Base-by-base conservation (phyloP, 2,888 invertebrate genomes). In the Troides helena region DNA sequence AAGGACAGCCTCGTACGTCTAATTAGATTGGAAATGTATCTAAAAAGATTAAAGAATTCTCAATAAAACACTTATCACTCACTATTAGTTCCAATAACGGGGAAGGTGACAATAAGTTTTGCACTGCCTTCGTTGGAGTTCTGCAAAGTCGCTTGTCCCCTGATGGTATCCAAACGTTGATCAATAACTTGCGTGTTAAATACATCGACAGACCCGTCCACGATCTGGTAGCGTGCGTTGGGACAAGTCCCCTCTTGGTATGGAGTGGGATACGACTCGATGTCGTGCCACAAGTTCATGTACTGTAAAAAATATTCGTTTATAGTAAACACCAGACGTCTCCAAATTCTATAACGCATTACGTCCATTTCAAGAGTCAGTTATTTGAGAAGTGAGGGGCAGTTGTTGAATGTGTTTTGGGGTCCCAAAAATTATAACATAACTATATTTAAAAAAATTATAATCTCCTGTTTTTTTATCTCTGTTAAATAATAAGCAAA, bases 91-190 rank as follows among this genome's bases (percentile, higher is more conserved):
- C 84, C 85, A 21, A 93, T 80, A 5, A 94, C 86, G 0, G 94
- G 94, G 78, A 95, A 95, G 2, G 85, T 86, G 1, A 95, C 94
- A 0, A 83, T 76, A 7, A 95, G 84, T 79, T 94, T 95, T 0
- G 93, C 93, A 67, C 92, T 90, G 25, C 89, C 92, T 23, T 90
- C 78, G 71, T 81, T 80, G 8, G 85, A 85, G 80, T 79, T 65
- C 81, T 76, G 59, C 71, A 70, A 67, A 75, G 39, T 81, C 2
- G 89, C 93, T 21, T 80, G 78, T 3, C 94, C 94, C 72, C 88
- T 87, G 72, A 93, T 92, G 14, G 60, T 68, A 8, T 71, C 68
- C 17, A 79, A 66, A 1, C 36, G 65, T 61, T 75, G 72, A 56
- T 75, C 70, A 1, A 78, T 53, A 6, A 80, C 79, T 69, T 80